phyloP scores from a whole-genome alignment of 2,113 vertebrate genomes.

The Rissa tridactyla region DNA sequence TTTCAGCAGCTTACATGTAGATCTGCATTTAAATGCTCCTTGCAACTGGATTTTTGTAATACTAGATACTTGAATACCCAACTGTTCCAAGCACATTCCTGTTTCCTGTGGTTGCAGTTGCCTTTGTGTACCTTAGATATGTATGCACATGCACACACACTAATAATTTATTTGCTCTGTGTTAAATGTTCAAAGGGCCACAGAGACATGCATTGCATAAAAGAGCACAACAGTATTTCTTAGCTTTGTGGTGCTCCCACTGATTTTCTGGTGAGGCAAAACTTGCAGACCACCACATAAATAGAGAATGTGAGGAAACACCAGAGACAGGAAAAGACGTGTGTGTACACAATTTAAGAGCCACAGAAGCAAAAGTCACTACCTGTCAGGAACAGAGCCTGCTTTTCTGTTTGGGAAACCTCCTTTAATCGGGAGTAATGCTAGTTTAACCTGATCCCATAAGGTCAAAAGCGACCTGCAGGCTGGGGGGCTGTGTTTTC shows the following conservation, averaged over 20 bases:
- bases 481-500: background rate
- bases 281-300: background rate
- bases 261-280: constrained; percentile 39
- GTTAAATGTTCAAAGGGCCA: constrained; percentile 50
- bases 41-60: constrained; percentile 22
- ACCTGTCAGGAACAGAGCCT: background rate
- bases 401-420: background rate
- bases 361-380: background rate
- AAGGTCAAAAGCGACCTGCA: background rate
- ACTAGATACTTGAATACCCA: background rate
- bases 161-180: constrained; percentile 55
- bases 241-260: background rate
- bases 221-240: constrained; percentile 25
- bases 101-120: constrained; percentile 10
- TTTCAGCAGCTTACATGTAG: background rate
- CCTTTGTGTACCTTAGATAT: background rate
- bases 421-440: background rate
- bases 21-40: constrained; percentile 12
- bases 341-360: background rate
- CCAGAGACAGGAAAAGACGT: background rate
- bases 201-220: constrained; percentile 18
- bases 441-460: background rate
- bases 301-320: background rate
- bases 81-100: background rate
- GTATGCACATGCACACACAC: background rate